Evolutionary conservation across 1,140 invertebrate species (phyloP), one percentile per base, ranked within the genome.

Genomic region (Drosophila repletoides): DNA sequence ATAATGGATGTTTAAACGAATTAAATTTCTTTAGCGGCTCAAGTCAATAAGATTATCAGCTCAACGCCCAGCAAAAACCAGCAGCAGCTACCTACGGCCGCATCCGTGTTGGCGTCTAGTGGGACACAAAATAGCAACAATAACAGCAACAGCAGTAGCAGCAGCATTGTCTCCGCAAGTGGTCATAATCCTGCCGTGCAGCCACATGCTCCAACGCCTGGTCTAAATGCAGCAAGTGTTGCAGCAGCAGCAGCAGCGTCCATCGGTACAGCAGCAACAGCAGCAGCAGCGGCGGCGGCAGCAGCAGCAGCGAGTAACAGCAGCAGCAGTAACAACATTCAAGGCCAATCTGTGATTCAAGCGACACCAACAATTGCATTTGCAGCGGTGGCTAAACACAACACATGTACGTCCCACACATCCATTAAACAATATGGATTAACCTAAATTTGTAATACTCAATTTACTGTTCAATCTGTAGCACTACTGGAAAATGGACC

Each of bases 271-370:
- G 56, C 48, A 17, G 53, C 66, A 63, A 22, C 59, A 49, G 49
- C 43, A 9, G 43, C 63, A 3, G 53, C 43, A 5, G 64, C 46
- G 31, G 45, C 41, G 58, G 65, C 34, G 52, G 41, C 29, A 76
- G 34, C 46, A 40, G 34, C 33, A 19, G 52, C 53, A 41, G 38
- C 45, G 19, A 38, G 46, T 43, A 56, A 19, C 59, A 65, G 28
- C 31, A 66, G 55, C 45, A 79, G 45, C 38, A 87, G 28, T 65
- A 74, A 66, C 46, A 87, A 74, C 72, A 76, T 89, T 81, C 89
- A 90, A 76, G 84, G 84, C 69, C 84, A 79, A 84, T 84, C 89
- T 89, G 89, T 90, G 80, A 90, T 90, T 74, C 89, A 88, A 88
- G 72, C 89, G 52, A 81, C 76, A 71, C 80, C 89, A 79, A 80